Percentiles rank a stretch among this genome's conserved stretches.
Evolutionary conservation across 1,140 invertebrate genomes (phyloP).

Genomic region (Vollenhovia emeryi): DNA sequence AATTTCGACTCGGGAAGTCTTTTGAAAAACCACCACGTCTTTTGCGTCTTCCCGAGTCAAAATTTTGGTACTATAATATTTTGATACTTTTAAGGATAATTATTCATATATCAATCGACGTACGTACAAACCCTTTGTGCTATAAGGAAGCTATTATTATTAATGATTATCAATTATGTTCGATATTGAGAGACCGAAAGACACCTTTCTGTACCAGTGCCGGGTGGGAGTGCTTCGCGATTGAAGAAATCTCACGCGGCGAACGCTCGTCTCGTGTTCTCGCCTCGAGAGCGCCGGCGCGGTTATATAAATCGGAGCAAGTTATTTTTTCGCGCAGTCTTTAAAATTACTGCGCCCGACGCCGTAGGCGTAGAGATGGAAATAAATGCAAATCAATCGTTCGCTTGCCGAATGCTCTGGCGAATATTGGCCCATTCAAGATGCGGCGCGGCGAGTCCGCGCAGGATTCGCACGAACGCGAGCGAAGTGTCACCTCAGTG

Average conservation of each 20-base stretch:
- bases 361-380: background rate
- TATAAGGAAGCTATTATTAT: background rate
- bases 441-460: background rate
- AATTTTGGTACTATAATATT: no score
- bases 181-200: background rate
- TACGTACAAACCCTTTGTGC: background rate
- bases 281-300: background rate
- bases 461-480: constrained; percentile 15
- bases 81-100: no score
- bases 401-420: background rate
- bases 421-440: background rate
- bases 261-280: background rate
- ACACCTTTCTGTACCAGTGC: background rate
- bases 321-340: constrained; percentile 35
- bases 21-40: no score
- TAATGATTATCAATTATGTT: background rate
- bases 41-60: no score
- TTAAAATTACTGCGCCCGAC: constrained; percentile 1
- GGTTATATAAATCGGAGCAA: constrained; percentile 46
- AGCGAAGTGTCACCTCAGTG: constrained; percentile 34
- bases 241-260: background rate
- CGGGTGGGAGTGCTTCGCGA: background rate
- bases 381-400: constrained; percentile 41
- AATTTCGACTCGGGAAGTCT: no score
- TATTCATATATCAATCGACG: background rate